Conservation (phyloP, 92 coral and sea anemone species). For the Umimayanthus chanpuru region DNA sequence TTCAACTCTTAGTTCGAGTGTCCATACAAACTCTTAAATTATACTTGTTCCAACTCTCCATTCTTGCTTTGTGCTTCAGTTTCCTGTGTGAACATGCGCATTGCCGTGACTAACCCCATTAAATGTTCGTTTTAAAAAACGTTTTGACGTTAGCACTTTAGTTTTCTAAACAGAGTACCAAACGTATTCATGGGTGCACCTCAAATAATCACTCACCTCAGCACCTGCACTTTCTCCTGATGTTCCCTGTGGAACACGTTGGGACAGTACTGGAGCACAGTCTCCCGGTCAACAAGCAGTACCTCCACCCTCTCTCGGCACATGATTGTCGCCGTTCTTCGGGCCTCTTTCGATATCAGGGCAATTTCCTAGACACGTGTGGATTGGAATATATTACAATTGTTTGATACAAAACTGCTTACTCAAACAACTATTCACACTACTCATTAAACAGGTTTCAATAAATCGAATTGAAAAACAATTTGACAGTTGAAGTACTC, state of each 20-base stretch:
- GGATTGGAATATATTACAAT: not conserved
- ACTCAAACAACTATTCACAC: not conserved
- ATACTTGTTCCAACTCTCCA: too few species aligned
- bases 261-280: conserved; percentile 82
- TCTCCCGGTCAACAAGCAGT: conserved; percentile 74
- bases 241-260: conserved; percentile 81
- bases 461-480: too few species aligned
- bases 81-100: too few species aligned
- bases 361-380: conserved; percentile 71
- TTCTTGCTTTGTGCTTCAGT: too few species aligned
- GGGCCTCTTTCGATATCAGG: conserved; percentile 72
- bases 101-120: too few species aligned
- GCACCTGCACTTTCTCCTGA: conserved; percentile 66
- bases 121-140: too few species aligned
- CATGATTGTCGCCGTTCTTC: conserved; percentile 78
- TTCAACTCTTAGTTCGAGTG: too few species aligned
- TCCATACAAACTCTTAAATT: too few species aligned
- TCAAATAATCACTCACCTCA: conserved; percentile 54
- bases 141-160: not conserved
- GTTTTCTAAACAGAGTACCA: not conserved
- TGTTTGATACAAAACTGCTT: not conserved
- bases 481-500: too few species aligned
- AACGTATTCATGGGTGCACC: not conserved
- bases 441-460: too few species aligned
- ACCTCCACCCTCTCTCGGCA: conserved; percentile 89